Evolutionary conservation across 2,888 invertebrate genomes (phyloP).

Genomic region (Eilema griseolum): DNA sequence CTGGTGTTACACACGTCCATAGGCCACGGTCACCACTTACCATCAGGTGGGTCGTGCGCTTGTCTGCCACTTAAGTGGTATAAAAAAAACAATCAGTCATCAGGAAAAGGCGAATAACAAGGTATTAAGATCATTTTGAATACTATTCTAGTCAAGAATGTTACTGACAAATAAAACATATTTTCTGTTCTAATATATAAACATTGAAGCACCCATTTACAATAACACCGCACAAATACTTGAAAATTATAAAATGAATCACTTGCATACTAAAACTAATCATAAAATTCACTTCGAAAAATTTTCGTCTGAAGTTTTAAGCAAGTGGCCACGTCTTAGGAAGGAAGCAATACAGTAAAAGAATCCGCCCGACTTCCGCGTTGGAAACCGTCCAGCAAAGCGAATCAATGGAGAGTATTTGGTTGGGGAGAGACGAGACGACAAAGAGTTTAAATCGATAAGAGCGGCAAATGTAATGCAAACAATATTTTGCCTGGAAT

Average conservation of each 20-base stretch:
- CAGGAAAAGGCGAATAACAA: no score
- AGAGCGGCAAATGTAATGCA: constrained; percentile 16
- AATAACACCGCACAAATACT: not conserved
- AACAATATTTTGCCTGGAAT: constrained; percentile 2
- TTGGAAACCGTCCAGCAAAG: constrained; percentile 67
- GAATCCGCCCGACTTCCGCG: constrained; percentile 59
- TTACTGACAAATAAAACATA: no score
- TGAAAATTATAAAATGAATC: not conserved
- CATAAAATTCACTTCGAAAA: not conserved
- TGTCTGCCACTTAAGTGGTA: no score
- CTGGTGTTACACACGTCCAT: no score
- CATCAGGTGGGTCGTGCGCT: no score
- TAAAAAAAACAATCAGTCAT: no score
- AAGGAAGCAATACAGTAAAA: constrained; percentile 70
- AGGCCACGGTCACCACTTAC: no score
- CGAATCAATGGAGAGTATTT: constrained; percentile 62
- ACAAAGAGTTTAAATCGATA: constrained; percentile 24
- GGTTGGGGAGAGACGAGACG: constrained; percentile 30
- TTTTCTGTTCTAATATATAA: no score
- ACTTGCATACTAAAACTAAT: not conserved
- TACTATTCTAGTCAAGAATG: no score
- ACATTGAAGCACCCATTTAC: no score
- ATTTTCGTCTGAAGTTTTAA: constrained; percentile 45
- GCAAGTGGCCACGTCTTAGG: constrained; percentile 52
- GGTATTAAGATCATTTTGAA: no score